Conservation (phyloP, 2,888 invertebrate genomes). For the Priocnemis perturbator region DNA sequence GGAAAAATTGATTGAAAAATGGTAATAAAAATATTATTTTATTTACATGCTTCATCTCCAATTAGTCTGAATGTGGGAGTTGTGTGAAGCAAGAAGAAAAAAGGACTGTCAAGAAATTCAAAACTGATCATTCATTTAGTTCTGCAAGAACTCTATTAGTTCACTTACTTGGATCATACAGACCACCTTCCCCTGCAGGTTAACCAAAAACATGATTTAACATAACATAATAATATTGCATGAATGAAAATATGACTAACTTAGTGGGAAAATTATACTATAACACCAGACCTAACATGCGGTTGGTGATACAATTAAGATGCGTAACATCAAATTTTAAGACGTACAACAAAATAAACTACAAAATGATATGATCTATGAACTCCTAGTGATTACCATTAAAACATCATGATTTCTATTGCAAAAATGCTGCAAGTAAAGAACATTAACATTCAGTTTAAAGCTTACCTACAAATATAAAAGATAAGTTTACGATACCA, state of each 20-base stretch:
- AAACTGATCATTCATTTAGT: slow-evolving; percentile 61
- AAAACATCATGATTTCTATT: not conserved
- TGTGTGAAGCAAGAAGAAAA: slow-evolving; percentile 18
- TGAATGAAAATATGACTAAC: slow-evolving; percentile 23
- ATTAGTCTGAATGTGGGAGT: slow-evolving; percentile 13
- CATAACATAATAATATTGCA: slow-evolving; percentile 62
- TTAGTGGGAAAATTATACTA: slow-evolving; percentile 26
- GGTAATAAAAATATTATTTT: not conserved
- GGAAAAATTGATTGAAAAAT: not conserved
- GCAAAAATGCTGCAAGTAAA: not conserved
- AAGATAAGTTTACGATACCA: no score
- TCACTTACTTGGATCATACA: slow-evolving; percentile 73
- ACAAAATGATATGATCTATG: not conserved
- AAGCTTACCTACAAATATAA: no score
- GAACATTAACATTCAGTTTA: not conserved
- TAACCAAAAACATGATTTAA: slow-evolving; percentile 72
- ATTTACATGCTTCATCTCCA: not conserved
- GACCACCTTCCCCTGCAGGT: slow-evolving; percentile 72
- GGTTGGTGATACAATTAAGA: not conserved
- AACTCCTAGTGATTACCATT: not conserved
- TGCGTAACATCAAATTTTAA: not conserved
- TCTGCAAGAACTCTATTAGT: slow-evolving; percentile 63
- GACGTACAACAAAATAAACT: slow-evolving; percentile 4
- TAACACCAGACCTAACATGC: slow-evolving; percentile 21
- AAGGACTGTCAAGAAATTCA: not conserved